Base-by-base conservation (phyloP, 2,113 vertebrate species). In the Riparia riparia region DNA sequence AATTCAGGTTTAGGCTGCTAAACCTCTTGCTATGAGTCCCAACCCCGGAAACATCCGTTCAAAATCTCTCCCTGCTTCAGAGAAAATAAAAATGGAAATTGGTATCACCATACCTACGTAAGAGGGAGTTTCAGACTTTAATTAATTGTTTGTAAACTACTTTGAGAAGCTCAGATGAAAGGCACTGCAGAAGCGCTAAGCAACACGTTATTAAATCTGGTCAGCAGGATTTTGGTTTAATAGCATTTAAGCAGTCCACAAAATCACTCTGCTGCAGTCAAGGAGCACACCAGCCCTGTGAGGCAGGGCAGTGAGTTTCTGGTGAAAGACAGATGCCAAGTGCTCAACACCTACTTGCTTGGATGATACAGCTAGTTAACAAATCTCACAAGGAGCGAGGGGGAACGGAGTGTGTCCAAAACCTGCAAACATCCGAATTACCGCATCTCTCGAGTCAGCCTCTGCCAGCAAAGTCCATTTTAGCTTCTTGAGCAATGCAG, bases 111-210 rank as follows among this genome's bases (percentile, higher is more conserved):
- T 79, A 51, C 51, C 86, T 84, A 68, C 3, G 1, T 71, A 53
- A 77, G 42, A 88, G 49, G 77, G 71, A 92, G 82, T 24, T 54
- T 34, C 45, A 96, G 65, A 58, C 60, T 94, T 88, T 72, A 93
- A 85, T 89, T 71, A 93, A 81, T 92, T 84, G 93, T 91, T 95
- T 95, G 78, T 80, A 95, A 97, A 94, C 86, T 95, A 32, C 65
- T 90, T 50, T 34, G 45, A 94, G 79, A 68, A 44, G 80, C 91
- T 90, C 44, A 70, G 65, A 89, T 84, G 82, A 95, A 94, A 96
- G 79, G 77, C 32, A 14, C 44, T 68, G 42, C 61, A 71, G 53
- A 80, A 72, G 37, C 25, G 49, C 41, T 90, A 81, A 78, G 76
- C 49, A 66, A 63, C 61, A 77, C 1, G 0, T 81, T 74, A 90